phyloP scores from a whole-genome alignment of 2,888 invertebrate genomes.

The Catocala fraxini region DNA sequence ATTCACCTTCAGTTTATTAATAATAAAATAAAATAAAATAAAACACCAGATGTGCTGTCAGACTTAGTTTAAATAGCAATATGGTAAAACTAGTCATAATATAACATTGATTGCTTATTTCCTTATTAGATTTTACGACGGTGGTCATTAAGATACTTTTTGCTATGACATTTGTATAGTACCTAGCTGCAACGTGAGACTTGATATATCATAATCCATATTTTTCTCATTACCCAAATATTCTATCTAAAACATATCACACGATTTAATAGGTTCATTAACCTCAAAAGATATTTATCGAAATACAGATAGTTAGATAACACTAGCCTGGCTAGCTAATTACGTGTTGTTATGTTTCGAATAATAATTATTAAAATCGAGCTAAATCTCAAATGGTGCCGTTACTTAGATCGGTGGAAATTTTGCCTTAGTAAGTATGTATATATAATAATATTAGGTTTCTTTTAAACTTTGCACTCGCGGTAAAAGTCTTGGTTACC shows the following conservation, averaged over 20 bases:
- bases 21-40: conserved; percentile 16
- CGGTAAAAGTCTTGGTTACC: too few relatives aligned
- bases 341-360: conserved; percentile 11
- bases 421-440: too few relatives aligned
- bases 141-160: background rate
- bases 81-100: conserved; percentile 3
- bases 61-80: conserved; percentile 4
- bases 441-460: too few relatives aligned
- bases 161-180: background rate
- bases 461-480: too few relatives aligned
- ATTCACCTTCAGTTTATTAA: conserved; percentile 9
- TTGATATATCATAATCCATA: background rate
- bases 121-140: background rate
- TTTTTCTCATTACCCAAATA: conserved; percentile 2
- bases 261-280: conserved; percentile 23
- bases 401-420: too few relatives aligned
- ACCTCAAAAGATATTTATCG: conserved; percentile 24
- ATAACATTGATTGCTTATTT: conserved; percentile 8
- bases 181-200: background rate
- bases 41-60: conserved; percentile 4
- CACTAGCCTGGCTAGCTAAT: conserved; percentile 19
- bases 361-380: background rate
- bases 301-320: conserved; percentile 24
- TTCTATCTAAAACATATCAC: conserved; percentile 1
- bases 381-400: too few relatives aligned